A percentile compares a stretch with the other conserved stretches of the same genome.
phyloP scores from a whole-genome alignment of 2,888 invertebrate genomes.

The Carcina quercana region DNA sequence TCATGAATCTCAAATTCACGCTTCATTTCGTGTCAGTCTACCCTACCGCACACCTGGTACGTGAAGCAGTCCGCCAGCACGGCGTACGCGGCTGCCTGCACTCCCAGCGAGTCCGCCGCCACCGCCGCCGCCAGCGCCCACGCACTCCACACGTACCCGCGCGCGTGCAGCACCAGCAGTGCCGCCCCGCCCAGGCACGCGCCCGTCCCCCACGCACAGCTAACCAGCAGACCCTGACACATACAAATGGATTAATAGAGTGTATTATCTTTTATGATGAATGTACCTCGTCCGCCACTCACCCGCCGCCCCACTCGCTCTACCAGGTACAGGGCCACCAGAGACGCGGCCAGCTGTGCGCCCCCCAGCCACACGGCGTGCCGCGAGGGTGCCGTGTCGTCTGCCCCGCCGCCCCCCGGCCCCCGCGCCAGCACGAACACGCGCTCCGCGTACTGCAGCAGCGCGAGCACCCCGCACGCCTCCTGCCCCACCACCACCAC shows the following conservation, averaged over 20 bases:
- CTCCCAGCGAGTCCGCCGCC: conserved; percentile 40
- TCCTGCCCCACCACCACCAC: conserved; percentile 49
- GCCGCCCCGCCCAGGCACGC: conserved; percentile 15
- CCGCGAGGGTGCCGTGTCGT: conserved; percentile 28
- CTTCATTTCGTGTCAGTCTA: background rate
- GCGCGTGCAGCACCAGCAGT: conserved; percentile 14
- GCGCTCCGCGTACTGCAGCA: conserved; percentile 54
- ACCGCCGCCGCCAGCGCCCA: conserved; percentile 21
- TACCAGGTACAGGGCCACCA: conserved; percentile 37
- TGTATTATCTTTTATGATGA: no score
- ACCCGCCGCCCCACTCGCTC: conserved; percentile 49
- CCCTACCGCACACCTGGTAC: conserved; percentile 31
- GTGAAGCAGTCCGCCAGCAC: conserved; percentile 49
- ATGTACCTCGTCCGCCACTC: no score
- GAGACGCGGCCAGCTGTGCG: conserved; percentile 39
- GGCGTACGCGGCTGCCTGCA: conserved; percentile 54
- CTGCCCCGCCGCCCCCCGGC: conserved; percentile 1
- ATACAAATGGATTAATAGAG: background rate
- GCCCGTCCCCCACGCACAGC: conserved; percentile 26
- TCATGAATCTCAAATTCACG: background rate
- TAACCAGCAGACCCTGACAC: conserved; percentile 36
- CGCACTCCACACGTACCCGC: conserved; percentile 7
- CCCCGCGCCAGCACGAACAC: conserved; percentile 40
- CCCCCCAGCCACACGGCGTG: conserved; percentile 38
- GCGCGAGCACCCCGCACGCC: conserved; percentile 45